These are phyloP conservation scores for Ganaspis sp. DNA, from an alignment of 1,140 invertebrate genomes.

Conservation along the genomic window DNA sequence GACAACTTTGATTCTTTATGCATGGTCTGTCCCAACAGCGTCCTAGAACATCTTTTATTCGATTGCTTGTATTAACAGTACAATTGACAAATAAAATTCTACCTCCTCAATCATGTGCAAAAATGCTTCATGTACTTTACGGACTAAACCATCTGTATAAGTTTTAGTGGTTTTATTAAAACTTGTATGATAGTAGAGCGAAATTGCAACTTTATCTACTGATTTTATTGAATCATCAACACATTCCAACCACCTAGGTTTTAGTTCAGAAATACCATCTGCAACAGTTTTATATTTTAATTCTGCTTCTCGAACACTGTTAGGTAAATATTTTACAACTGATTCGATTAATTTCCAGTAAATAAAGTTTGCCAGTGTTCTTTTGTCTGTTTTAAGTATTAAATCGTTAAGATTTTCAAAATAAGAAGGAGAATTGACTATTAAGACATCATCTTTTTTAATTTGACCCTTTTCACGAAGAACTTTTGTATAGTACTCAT, in stretches of 20 bases:
- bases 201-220: constrained; percentile 84
- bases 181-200: constrained; percentile 84
- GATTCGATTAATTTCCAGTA: constrained; percentile 86
- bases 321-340: constrained; percentile 84
- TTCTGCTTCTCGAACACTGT: constrained; percentile 82
- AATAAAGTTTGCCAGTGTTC: constrained; percentile 85
- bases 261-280: constrained; percentile 83
- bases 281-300: constrained; percentile 84
- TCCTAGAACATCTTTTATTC: too few relatives aligned
- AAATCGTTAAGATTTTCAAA: neutral
- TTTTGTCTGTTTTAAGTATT: constrained; percentile 50
- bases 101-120: too few relatives aligned
- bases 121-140: too few relatives aligned
- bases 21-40: too few relatives aligned
- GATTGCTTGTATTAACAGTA: too few relatives aligned
- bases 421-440: neutral
- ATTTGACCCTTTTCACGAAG: neutral
- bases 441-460: neutral
- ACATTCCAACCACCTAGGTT: constrained; percentile 89
- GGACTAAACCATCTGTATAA: too few relatives aligned
- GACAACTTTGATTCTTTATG: too few relatives aligned
- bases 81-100: too few relatives aligned
- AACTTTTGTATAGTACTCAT: neutral
- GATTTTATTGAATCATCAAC: constrained; percentile 83
- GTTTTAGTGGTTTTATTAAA: constrained; percentile 79